Base-by-base conservation (phyloP, 2,797 vertebrate genomes). In the Sebastes minor region DNA sequence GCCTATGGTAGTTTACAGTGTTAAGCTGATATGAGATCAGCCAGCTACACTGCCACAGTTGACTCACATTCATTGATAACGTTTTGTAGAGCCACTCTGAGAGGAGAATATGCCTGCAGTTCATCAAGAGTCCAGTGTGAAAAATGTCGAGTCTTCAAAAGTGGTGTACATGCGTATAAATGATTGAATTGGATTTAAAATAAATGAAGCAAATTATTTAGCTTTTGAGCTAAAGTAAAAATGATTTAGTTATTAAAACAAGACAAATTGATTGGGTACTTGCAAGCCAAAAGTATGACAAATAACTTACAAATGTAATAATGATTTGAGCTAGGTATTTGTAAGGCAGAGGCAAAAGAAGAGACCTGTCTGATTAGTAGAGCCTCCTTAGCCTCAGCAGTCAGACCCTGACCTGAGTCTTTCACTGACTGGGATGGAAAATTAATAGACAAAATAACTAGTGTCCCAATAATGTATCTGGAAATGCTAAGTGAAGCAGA, bases 11-110 rank as follows among this genome's bases (percentile, higher is more conserved):
- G 74, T 35, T 75, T 77, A 25, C 8, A 25, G 27, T 23, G 22
- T 42, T 38, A 65, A 66, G 61, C 67, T 74, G 49, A 79, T 78
- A 60, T 46, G n/a, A 52, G 30, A 77, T 69, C 75, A 52, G 68
- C 62, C n/a, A 22, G 30, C 62, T 32, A 32, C 33, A 12, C 53
- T n/a, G 52, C 35, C 32, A n/a, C 67, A 65, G 63, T 8, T 55
- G 8, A 62, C 63, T 76, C 55, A 13, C 56, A 62, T 38, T 53
- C 33, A 74, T 63, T 59, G 73, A 62, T 46, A 23, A 80, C 62
- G 14, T 53, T 66, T 67, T 52, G 52, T 5, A 11, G 61, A 63
- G 71, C 27, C 27, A 18, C 12, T 64, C 38, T 25, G 6, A n/a
- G n/a, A 38, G 28, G 66, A 65, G 27, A 38, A n/a, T 30, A 13